Evolutionary conservation across 2,113 vertebrate genomes (phyloP).

Genomic region (Sphaerodactylus townsendi): DNA sequence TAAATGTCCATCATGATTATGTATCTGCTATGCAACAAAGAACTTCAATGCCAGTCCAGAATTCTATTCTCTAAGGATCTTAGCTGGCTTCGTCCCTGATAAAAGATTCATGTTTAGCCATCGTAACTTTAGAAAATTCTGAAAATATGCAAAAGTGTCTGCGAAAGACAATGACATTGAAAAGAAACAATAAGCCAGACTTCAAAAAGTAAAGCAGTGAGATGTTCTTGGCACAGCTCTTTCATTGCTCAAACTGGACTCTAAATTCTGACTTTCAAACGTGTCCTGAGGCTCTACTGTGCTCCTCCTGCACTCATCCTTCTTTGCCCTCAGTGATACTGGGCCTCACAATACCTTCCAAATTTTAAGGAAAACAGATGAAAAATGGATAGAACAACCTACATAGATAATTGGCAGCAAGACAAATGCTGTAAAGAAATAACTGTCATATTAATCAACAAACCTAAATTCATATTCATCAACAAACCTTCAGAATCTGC

Average conservation of each 20-base stretch:
- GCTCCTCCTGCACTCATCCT: not conserved
- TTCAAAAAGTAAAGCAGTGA: not conserved
- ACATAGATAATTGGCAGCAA: not conserved
- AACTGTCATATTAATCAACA: not conserved
- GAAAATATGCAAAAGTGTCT: slow-evolving; percentile 1
- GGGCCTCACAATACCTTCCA: not conserved
- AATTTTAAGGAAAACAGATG: not conserved
- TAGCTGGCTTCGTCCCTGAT: not conserved
- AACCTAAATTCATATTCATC: not conserved
- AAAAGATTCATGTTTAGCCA: not conserved
- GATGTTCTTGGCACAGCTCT: not conserved
- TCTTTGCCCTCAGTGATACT: not conserved
- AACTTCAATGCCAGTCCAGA: not conserved
- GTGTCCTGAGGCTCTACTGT: too few relatives aligned
- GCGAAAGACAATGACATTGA: not conserved
- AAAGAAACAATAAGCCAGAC: not conserved
- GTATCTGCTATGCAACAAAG: not conserved
- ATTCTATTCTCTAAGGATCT: not conserved
- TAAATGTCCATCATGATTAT: not conserved
- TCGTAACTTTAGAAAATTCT: not conserved
- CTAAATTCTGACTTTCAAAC: not conserved
- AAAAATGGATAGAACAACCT: not conserved
- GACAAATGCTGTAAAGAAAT: not conserved
- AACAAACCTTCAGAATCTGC: not conserved
- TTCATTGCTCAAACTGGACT: not conserved